Evolutionary conservation across 2,113 vertebrate species (phyloP).

Genomic region (Gymnogyps californianus): DNA sequence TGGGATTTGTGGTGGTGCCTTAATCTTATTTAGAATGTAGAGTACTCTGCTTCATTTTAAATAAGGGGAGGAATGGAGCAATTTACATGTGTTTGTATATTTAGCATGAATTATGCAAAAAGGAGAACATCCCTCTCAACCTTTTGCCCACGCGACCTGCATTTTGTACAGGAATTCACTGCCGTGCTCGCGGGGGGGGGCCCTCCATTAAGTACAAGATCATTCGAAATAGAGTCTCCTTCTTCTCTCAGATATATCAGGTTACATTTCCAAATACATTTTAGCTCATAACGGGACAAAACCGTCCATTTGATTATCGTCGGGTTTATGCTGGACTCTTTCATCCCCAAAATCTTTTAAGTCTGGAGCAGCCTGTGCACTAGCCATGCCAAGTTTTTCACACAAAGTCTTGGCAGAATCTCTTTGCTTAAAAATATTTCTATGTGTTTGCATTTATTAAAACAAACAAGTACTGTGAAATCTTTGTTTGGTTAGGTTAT

Average conservation of each 20-base stretch:
- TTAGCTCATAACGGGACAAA: not conserved
- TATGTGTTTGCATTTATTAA: not conserved
- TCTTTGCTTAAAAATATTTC: not conserved
- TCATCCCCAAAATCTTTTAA: too few species aligned
- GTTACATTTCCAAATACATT: not conserved
- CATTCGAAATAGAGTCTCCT: not conserved
- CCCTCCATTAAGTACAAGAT: not conserved
- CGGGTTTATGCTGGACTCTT: not conserved
- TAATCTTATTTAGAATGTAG: not conserved
- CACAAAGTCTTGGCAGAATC: not conserved
- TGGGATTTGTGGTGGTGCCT: not conserved
- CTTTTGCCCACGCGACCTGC: not conserved
- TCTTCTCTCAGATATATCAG: accelerated
- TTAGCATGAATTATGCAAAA: not conserved
- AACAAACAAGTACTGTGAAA: not conserved
- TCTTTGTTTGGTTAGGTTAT: not conserved
- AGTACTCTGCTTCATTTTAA: not conserved
- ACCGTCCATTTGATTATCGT: accelerated
- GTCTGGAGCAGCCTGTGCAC: not conserved
- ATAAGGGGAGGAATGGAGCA: not conserved
- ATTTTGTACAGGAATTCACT: not conserved
- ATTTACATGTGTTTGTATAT: not conserved
- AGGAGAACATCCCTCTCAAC: not conserved
- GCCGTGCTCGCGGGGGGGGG: not conserved
- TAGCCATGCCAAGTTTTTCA: not conserved